Conservation (phyloP, 2,888 invertebrate species). For the Phorcus lineatus region DNA sequence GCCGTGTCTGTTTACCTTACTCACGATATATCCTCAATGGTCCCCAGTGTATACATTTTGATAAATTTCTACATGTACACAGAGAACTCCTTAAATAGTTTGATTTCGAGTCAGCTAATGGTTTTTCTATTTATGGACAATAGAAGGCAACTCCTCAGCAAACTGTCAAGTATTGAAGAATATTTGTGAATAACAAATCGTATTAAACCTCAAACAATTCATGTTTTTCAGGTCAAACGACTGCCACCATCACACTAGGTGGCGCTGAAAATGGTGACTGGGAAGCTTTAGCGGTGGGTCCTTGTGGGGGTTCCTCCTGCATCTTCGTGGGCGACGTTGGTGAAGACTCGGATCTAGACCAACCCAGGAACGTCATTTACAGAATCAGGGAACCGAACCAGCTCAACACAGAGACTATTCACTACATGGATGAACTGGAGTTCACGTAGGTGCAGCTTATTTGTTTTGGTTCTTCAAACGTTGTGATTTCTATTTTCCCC, state of each 20-base stretch:
- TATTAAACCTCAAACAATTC: background rate
- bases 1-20: no score
- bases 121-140: no score
- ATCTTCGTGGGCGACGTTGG: constrained; percentile 43
- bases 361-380: constrained; percentile 37
- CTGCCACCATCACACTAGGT: background rate
- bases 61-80: no score
- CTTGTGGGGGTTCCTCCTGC: constrained; percentile 29
- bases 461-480: background rate
- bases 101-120: no score
- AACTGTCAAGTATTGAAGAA: no score
- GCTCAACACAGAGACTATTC: background rate
- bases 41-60: no score
- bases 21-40: no score
- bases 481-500: no score
- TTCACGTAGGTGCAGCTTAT: background rate
- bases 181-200: no score
- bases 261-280: constrained; percentile 12
- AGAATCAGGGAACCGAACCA: constrained; percentile 37
- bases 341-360: constrained; percentile 24
- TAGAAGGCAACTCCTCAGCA: no score
- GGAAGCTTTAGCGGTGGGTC: constrained; percentile 28
- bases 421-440: background rate
- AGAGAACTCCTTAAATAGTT: no score
- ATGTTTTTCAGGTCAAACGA: background rate